phyloP scores from a whole-genome alignment of 2,797 vertebrate genomes.

The Gephyroberyx darwinii region DNA sequence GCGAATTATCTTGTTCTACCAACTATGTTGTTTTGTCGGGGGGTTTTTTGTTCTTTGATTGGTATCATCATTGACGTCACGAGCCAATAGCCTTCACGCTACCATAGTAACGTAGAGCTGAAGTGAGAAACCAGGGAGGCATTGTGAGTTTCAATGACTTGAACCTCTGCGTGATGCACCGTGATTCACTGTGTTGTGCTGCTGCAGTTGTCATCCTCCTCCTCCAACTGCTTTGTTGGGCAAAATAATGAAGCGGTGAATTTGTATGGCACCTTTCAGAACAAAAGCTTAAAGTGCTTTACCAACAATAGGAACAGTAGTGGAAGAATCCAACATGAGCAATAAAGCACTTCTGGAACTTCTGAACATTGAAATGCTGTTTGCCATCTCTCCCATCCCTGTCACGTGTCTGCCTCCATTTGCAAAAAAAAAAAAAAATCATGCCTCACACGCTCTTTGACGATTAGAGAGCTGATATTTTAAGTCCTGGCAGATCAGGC shows the following conservation, averaged over 20 bases:
- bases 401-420: background rate
- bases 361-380: no score
- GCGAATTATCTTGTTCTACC: background rate
- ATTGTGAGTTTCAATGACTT: slow-evolving; percentile 29
- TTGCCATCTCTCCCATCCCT: background rate
- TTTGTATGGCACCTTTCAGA: no score
- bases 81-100: slow-evolving; percentile 7
- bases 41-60: slow-evolving; percentile 10
- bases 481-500: slow-evolving; percentile 19
- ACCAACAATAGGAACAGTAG: no score
- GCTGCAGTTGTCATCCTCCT: no score
- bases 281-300: no score
- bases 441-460: background rate
- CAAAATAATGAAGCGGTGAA: no score
- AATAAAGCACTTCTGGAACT: no score
- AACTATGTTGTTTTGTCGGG: slow-evolving; percentile 21
- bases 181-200: slow-evolving; percentile 20
- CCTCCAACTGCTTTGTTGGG: no score
- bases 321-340: no score
- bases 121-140: slow-evolving; percentile 41
- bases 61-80: slow-evolving; percentile 34
- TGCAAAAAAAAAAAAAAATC: background rate
- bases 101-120: slow-evolving; percentile 40
- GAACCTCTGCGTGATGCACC: slow-evolving; percentile 2
- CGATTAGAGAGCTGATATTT: slow-evolving; percentile 5